Evolutionary conservation across 2,797 vertebrate species (phyloP).

Genomic region (Danio tinwini): DNA sequence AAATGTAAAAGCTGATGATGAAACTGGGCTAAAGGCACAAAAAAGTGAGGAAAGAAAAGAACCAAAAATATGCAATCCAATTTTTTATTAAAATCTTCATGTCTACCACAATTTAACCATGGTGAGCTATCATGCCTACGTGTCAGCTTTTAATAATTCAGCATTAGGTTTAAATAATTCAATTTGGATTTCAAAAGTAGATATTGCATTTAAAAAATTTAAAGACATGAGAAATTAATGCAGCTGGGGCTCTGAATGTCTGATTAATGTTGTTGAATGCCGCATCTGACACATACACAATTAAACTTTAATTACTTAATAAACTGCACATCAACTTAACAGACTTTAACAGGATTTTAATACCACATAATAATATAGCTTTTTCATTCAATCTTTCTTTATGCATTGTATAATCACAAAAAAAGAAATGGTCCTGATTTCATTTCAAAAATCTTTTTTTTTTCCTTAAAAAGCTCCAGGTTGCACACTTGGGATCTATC

Average conservation of each 20-base stretch:
- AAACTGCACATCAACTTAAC: neutral
- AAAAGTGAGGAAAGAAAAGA: neutral
- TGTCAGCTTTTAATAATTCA: conserved; percentile 68
- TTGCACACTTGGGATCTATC: conserved; percentile 15
- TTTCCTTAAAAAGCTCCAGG: conserved; percentile 1
- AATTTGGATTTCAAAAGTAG: conserved; percentile 67
- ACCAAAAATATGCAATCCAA: conserved; percentile 16
- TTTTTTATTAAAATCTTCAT: conserved; percentile 27
- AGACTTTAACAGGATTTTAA: neutral
- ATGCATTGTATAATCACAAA: neutral
- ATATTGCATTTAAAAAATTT: conserved; percentile 69
- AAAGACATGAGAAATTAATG: conserved; percentile 55
- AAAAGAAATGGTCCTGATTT: neutral
- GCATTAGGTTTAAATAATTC: conserved; percentile 64
- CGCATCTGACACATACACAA: neutral
- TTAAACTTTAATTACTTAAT: conserved; percentile 17
- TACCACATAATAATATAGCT: neutral
- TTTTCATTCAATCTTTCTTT: neutral
- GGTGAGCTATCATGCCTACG: conserved; percentile 20
- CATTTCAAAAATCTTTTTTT: neutral
- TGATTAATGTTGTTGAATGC: conserved; percentile 9
- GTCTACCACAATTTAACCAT: conserved; percentile 40
- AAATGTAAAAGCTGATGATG: neutral
- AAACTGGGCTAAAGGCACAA: conserved; percentile 8
- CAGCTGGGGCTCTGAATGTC: conserved; percentile 8